phyloP scores from a whole-genome alignment of 2,113 vertebrate species.

The human (Homo sapiens) region GRCh38 chr1:37844501-37845000 shows the following conservation, averaged over 20 bases:
- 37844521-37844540: background rate
- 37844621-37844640: background rate
- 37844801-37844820: background rate
- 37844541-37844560: background rate
- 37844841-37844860: background rate
- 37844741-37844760: background rate
- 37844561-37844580: background rate
- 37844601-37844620: background rate
- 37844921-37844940: background rate
- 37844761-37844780: background rate
- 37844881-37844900: background rate
- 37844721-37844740: conserved; percentile 3
- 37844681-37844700: background rate
- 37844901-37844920: background rate
- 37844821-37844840: background rate
- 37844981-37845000: background rate
- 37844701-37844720: background rate
- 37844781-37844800: background rate
- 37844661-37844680: background rate
- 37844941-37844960: conserved; percentile 24
- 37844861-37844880: background rate
- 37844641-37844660: background rate
- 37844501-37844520: background rate
- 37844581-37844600: background rate
- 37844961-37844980: background rate